Evolutionary conservation across 64 coral and sea anemone species (phyloP).

Genomic region (Montipora efflorescens): DNA sequence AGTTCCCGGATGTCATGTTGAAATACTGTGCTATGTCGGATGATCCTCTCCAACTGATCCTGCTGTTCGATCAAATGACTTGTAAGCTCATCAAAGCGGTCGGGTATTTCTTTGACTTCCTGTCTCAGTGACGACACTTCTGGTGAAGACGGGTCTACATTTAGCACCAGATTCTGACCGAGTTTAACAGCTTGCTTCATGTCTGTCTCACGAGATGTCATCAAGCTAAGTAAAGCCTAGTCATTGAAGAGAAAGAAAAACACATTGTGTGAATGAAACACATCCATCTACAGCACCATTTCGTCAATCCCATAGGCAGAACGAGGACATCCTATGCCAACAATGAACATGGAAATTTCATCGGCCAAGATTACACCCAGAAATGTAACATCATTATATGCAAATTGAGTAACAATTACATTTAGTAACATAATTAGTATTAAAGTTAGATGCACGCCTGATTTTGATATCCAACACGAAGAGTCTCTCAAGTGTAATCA

Average conservation of each 20-base stretch:
- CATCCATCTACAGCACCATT: background rate
- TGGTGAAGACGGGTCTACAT: slow-evolving; percentile 69
- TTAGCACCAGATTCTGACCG: slow-evolving; percentile 80
- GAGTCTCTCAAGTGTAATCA: too few species aligned
- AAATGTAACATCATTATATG: too few species aligned
- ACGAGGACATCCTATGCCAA: too few species aligned
- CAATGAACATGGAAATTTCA: too few species aligned
- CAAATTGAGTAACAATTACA: too few species aligned
- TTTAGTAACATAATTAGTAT: too few species aligned
- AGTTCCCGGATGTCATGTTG: slow-evolving; percentile 79
- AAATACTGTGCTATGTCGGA: slow-evolving; percentile 56
- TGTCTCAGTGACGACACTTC: slow-evolving; percentile 77
- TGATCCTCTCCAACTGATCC: slow-evolving; percentile 61
- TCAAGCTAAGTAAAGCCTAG: slow-evolving; percentile 75
- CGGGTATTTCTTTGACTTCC: slow-evolving; percentile 77
- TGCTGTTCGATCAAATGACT: slow-evolving; percentile 77
- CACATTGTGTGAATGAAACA: background rate
- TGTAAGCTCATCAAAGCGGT: slow-evolving; percentile 61
- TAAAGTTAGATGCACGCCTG: too few species aligned
- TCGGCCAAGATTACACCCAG: too few species aligned
- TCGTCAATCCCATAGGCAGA: background rate
- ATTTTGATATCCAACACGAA: too few species aligned
- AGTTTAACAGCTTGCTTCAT: slow-evolving; percentile 77
- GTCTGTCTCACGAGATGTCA: slow-evolving; percentile 60
- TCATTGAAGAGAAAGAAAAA: background rate